These are phyloP conservation scores for Acanthoscelides obtectus DNA, from an alignment of 2,888 invertebrate species.

Conservation along the genomic window DNA sequence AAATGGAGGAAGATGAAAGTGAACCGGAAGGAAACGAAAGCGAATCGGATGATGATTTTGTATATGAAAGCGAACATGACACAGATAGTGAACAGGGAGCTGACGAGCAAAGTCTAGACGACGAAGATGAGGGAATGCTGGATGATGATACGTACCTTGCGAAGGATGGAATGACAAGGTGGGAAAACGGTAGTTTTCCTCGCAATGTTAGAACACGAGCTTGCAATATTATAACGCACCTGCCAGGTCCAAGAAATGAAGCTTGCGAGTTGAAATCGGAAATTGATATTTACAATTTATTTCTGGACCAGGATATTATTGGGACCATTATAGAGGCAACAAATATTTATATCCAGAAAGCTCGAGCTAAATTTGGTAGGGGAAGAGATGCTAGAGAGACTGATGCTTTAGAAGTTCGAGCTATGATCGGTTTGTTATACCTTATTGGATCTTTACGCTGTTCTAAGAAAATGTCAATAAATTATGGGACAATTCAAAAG, in stretches of 20 bases:
- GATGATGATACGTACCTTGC: constrained; percentile 3
- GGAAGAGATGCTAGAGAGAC: constrained; percentile 11
- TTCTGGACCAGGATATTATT: background rate
- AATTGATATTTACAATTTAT: constrained; percentile 1
- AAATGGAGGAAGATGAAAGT: no score
- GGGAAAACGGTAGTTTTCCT: background rate
- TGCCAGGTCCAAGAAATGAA: constrained; percentile 6
- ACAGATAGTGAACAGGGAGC: constrained; percentile 7
- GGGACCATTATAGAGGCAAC: no score
- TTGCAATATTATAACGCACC: constrained; percentile 1
- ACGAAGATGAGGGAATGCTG: background rate
- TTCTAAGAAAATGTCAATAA: constrained; percentile 18
- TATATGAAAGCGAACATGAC: constrained; percentile 4
- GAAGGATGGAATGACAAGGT: constrained; percentile 5
- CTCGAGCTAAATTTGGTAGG: no score
- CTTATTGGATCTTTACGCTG: background rate
- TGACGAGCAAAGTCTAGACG: background rate
- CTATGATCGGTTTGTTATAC: constrained; percentile 8
- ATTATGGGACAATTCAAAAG: constrained; percentile 25
- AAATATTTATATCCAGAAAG: no score
- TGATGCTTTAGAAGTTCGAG: constrained; percentile 8
- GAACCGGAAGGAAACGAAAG: no score
- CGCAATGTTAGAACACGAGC: constrained; percentile 1
- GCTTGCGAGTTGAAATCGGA: constrained; percentile 3
- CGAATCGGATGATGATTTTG: background rate